phyloP scores from a whole-genome alignment of 1,140 invertebrate genomes.

The Ctenoplectra terminalis region DNA sequence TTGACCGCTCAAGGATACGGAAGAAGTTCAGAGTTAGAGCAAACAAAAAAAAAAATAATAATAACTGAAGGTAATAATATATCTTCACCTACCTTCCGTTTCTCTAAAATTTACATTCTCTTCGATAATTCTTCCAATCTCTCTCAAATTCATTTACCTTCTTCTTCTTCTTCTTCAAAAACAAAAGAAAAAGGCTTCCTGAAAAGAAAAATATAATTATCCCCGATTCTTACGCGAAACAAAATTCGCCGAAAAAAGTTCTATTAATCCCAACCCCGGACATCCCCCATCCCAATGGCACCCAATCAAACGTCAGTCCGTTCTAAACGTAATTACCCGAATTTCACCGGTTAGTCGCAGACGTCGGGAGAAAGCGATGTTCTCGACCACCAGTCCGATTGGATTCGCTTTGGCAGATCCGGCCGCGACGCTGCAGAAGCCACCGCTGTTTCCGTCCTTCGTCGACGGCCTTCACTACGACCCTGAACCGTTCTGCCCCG shows the following conservation, averaged over 20 bases:
- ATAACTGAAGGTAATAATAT: no score
- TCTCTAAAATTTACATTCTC: no score
- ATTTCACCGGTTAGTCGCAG: conserved; percentile 67
- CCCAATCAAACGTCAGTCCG: not conserved
- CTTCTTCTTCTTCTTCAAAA: no score
- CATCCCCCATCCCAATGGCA: not conserved
- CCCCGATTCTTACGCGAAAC: not conserved
- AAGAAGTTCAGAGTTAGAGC: no score
- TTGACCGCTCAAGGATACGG: no score
- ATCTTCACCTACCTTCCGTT: no score
- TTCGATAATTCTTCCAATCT: no score
- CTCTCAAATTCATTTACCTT: no score
- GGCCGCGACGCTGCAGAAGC: conserved; percentile 71
- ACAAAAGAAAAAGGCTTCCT: no score
- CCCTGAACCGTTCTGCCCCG: conserved; percentile 72
- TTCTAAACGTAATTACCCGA: conserved; percentile 51
- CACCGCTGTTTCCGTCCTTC: conserved; percentile 74
- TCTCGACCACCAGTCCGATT: conserved; percentile 71
- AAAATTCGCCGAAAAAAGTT: not conserved
- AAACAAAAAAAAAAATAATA: no score
- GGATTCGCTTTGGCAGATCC: conserved; percentile 75
- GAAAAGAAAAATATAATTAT: no score
- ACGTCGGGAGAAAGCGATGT: conserved; percentile 69
- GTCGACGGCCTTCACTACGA: conserved; percentile 75
- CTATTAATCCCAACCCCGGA: not conserved